These are phyloP conservation scores for Brevipalpus yothersi DNA, from an alignment of 1,140 invertebrate genomes.

Conservation along the genomic window DNA sequence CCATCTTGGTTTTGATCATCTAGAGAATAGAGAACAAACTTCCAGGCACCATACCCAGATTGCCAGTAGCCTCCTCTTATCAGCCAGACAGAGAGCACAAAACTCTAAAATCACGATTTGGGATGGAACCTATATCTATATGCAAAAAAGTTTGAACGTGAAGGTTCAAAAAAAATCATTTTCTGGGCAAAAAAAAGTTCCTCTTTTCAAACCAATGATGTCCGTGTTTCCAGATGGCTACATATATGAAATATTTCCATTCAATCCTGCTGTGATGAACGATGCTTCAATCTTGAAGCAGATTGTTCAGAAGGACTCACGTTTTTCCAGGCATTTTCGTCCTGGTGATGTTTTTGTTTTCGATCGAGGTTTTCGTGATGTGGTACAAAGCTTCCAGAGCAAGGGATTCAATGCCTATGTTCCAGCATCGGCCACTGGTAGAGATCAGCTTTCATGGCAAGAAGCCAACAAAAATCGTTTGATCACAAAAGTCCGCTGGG, in stretches of 20 bases:
- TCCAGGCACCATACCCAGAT: no score
- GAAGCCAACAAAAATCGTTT: background rate
- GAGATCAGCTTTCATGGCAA: background rate
- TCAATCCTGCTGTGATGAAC: background rate
- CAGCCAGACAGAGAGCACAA: background rate
- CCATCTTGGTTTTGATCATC: no score
- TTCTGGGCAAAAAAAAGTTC: background rate
- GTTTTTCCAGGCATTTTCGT: background rate
- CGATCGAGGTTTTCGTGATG: background rate
- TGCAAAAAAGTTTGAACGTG: background rate
- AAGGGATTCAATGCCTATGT: background rate
- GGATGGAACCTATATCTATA: background rate
- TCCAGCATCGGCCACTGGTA: background rate
- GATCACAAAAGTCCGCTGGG: background rate
- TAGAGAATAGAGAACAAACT: no score
- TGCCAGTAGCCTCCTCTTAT: background rate
- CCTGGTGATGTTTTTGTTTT: background rate
- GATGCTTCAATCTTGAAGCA: background rate
- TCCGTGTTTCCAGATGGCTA: background rate
- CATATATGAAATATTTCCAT: background rate
- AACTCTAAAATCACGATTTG: background rate
- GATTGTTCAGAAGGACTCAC: background rate
- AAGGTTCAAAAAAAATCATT: background rate
- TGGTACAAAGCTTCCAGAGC: background rate
- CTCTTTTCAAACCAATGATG: background rate